Percentiles rank a stretch among this genome's conserved stretches.
phyloP scores from a whole-genome alignment of 2,888 invertebrate species.

The Thera obeliscata region DNA sequence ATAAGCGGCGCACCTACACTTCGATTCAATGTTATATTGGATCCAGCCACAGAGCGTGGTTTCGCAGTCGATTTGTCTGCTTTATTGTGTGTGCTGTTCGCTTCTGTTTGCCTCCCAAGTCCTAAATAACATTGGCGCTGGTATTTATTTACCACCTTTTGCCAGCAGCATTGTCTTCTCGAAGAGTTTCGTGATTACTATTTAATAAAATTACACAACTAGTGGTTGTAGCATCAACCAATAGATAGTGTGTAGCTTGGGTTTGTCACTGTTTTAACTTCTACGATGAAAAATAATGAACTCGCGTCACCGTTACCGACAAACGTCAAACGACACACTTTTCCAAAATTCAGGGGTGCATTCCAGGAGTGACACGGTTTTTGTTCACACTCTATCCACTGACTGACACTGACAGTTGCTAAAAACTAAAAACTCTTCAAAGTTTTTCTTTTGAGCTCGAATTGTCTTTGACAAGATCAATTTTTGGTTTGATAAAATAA shows the following conservation, averaged over 20 bases:
- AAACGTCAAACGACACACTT: too few species aligned
- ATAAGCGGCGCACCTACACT: slow-evolving; percentile 66
- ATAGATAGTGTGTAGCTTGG: not conserved
- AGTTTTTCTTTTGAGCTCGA: too few species aligned
- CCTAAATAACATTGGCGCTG: slow-evolving; percentile 48
- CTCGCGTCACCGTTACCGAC: too few species aligned
- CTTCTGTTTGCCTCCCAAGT: slow-evolving; percentile 55
- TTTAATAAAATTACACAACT: slow-evolving; percentile 12
- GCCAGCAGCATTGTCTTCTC: slow-evolving; percentile 2
- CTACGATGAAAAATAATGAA: too few species aligned
- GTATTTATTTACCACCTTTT: slow-evolving; percentile 50
- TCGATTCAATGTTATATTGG: slow-evolving; percentile 63
- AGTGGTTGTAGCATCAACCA: slow-evolving; percentile 1
- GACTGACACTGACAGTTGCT: too few species aligned
- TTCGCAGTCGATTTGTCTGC: slow-evolving; percentile 77
- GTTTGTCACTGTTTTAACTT: not conserved
- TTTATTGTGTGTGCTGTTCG: slow-evolving; percentile 70
- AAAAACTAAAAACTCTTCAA: too few species aligned
- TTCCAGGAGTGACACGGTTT: too few species aligned
- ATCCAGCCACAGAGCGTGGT: slow-evolving; percentile 62
- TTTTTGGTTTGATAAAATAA: too few species aligned
- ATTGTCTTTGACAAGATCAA: too few species aligned
- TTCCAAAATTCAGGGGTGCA: too few species aligned
- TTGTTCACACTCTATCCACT: too few species aligned
- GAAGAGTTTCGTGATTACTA: not conserved